A percentile compares a stretch with the other conserved stretches of the same genome.
These are phyloP conservation scores for Axis porcinus DNA, from an alignment of 2,113 vertebrate genomes.

Conservation along the genomic window DNA sequence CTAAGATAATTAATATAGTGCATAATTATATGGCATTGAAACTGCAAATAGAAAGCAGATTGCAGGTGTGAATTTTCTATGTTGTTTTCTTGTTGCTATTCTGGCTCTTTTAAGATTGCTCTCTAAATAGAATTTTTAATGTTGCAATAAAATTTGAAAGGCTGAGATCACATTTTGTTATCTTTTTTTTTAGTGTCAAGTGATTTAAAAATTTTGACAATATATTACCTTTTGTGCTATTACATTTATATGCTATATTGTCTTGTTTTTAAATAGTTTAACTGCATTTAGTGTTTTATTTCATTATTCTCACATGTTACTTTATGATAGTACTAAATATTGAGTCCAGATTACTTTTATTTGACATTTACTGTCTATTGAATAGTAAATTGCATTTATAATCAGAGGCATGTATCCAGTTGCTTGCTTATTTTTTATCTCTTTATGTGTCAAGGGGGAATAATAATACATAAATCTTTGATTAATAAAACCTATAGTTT, in stretches of 20 bases:
- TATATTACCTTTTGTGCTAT: not conserved
- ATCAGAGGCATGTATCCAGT: not conserved
- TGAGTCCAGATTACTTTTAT: not conserved
- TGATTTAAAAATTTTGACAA: not conserved
- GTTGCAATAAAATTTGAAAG: conserved; percentile 18
- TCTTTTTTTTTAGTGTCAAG: not conserved
- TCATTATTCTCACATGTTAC: not conserved
- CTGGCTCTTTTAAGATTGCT: conserved; percentile 21
- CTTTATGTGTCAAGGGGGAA: not conserved
- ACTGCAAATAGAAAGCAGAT: not conserved
- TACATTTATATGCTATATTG: not conserved
- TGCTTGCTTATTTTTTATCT: not conserved
- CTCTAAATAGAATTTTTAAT: conserved; percentile 20
- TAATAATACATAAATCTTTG: not conserved
- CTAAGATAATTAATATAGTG: conserved; percentile 43
- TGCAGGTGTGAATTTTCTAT: conserved; percentile 44
- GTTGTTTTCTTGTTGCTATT: conserved; percentile 10
- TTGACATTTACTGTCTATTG: not conserved
- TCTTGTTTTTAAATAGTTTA: conserved; percentile 19
- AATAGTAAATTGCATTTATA: not conserved
- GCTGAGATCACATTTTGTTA: not conserved
- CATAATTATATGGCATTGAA: conserved; percentile 45
- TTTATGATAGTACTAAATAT: not conserved
- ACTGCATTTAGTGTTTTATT: not conserved
- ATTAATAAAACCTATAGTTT: not conserved